Conservation (phyloP, 2,797 vertebrate species). For the Galagoides demidoff region DNA sequence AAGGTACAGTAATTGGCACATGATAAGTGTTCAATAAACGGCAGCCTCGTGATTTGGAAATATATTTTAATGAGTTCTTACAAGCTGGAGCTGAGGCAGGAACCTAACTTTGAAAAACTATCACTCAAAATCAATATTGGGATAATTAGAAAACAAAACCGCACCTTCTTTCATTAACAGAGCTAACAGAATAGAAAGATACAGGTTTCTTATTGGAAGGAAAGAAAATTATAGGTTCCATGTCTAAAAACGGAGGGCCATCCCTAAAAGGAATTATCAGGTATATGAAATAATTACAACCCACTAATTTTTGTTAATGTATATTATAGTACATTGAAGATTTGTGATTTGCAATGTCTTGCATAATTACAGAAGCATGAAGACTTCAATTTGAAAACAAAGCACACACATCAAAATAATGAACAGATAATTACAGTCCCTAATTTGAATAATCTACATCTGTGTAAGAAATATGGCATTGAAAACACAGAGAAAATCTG, state of each 20-base stretch:
- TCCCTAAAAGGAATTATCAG: neutral
- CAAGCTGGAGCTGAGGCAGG: neutral
- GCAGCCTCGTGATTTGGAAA: neutral
- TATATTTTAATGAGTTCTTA: neutral
- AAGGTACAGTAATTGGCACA: neutral
- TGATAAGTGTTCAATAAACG: neutral
- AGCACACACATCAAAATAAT: neutral
- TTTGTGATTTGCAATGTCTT: neutral
- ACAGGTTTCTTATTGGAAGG: neutral
- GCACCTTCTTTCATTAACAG: neutral
- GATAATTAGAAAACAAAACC: neutral
- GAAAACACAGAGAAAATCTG: constrained; percentile 3
- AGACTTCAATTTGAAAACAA: constrained; percentile 29
- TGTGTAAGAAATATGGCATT: constrained; percentile 1
- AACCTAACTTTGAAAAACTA: neutral
- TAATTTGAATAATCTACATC: constrained; percentile 33
- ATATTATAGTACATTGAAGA: neutral
- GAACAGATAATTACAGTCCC: neutral
- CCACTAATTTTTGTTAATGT: neutral
- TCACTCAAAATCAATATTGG: neutral
- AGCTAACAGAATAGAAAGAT: neutral
- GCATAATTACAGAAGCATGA: neutral
- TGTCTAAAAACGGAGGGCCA: neutral
- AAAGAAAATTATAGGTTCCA: neutral
- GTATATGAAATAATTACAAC: constrained; percentile 12